Evolutionary conservation across 2,888 invertebrate species (phyloP).

Genomic region (Luperina testacea): DNA sequence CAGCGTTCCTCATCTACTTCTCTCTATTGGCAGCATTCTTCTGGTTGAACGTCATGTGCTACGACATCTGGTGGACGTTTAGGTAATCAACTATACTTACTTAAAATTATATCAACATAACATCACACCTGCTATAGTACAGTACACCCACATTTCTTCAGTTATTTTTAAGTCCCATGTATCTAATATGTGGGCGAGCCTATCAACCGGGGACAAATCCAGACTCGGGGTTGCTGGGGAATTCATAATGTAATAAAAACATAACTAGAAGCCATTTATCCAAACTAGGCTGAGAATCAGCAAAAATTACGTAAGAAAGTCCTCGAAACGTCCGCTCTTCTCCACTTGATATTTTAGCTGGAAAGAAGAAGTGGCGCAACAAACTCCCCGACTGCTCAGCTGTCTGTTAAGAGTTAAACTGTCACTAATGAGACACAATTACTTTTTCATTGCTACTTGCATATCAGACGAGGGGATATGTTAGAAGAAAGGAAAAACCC

Average conservation of each 20-base stretch:
- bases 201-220: background rate
- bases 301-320: background rate
- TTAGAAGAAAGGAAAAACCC: background rate
- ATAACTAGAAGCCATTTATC: background rate
- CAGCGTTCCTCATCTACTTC: slow-evolving; percentile 92
- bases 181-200: background rate
- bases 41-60: slow-evolving; percentile 94
- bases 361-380: no score
- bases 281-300: no score
- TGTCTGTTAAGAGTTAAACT: background rate
- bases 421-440: background rate
- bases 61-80: slow-evolving; percentile 95
- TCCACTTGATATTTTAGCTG: background rate
- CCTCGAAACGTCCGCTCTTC: background rate
- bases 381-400: background rate
- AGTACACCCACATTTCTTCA: background rate
- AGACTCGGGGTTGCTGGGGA: no score
- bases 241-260: background rate
- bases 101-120: background rate
- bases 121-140: no score
- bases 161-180: no score
- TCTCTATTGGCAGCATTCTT: slow-evolving; percentile 92
- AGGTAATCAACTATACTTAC: slow-evolving; percentile 85
- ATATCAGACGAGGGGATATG: no score
- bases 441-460: background rate